These are phyloP conservation scores for Cephalotes varians DNA, from an alignment of 2,888 invertebrate species.

Conservation along the genomic window DNA sequence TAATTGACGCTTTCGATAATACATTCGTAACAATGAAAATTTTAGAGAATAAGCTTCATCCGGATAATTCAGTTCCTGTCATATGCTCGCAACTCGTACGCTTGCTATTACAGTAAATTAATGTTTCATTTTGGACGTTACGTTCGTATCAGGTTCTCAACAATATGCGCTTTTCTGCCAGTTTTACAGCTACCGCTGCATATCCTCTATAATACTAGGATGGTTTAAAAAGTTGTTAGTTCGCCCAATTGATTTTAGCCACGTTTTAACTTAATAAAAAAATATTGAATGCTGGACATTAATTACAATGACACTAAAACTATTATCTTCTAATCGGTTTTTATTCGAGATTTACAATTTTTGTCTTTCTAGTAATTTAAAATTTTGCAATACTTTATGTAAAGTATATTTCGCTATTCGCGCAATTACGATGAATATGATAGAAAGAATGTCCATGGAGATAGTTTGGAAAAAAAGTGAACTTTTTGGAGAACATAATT, in stretches of 20 bases:
- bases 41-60: constrained; percentile 37
- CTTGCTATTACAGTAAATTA: constrained; percentile 39
- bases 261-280: background rate
- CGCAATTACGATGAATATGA: background rate
- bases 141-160: background rate
- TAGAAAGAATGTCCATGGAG: background rate
- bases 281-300: background rate
- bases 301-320: background rate
- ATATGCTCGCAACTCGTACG: constrained; percentile 15
- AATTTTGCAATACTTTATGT: background rate
- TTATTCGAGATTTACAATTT: background rate
- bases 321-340: background rate
- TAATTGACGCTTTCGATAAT: constrained; percentile 47
- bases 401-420: background rate
- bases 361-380: background rate
- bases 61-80: constrained; percentile 38
- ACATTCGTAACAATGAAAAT: constrained; percentile 48
- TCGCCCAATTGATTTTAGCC: background rate
- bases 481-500: background rate
- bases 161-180: constrained; percentile 8
- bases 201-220: background rate
- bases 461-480: background rate
- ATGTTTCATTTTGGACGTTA: constrained; percentile 21
- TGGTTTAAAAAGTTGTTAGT: background rate
- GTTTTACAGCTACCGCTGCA: background rate